A percentile compares a stretch with the other conserved stretches of the same genome.
Evolutionary conservation across 1,140 invertebrate genomes (phyloP).

Genomic region (Drosophila nigrodunni): DNA sequence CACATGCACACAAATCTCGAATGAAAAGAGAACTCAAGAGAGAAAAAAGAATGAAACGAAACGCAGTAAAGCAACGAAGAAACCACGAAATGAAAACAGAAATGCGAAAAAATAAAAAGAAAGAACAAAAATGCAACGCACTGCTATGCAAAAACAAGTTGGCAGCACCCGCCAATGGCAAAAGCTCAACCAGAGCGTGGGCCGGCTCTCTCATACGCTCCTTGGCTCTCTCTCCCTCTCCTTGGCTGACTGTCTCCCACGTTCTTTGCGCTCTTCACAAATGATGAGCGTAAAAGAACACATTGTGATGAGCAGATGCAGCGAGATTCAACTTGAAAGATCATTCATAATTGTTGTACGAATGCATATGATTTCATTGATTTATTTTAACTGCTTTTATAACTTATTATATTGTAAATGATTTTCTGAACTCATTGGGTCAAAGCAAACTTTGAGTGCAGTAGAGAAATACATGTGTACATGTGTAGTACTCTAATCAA

Average conservation of each 20-base stretch:
- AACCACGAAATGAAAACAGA: not conserved
- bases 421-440: too few relatives aligned
- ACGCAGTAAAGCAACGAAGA: not conserved
- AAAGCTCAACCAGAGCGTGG: conserved; percentile 24
- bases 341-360: conserved; percentile 28
- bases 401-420: too few relatives aligned
- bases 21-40: conserved; percentile 1
- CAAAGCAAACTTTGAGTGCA: too few relatives aligned
- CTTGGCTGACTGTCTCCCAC: not conserved
- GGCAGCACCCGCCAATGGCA: conserved; percentile 41
- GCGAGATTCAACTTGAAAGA: conserved; percentile 13
- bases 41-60: conserved; percentile 4
- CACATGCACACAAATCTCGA: not conserved
- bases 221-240: not conserved
- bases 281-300: not conserved
- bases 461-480: too few relatives aligned
- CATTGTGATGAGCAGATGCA: not conserved
- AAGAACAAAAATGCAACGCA: conserved; percentile 17
- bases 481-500: too few relatives aligned
- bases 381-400: not conserved
- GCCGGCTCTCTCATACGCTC: not conserved
- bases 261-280: not conserved
- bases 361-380: not conserved
- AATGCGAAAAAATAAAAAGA: conserved; percentile 5
- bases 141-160: conserved; percentile 30